Evolutionary conservation across 2,888 invertebrate genomes (phyloP).

Genomic region (Agrilus cyanescens): DNA sequence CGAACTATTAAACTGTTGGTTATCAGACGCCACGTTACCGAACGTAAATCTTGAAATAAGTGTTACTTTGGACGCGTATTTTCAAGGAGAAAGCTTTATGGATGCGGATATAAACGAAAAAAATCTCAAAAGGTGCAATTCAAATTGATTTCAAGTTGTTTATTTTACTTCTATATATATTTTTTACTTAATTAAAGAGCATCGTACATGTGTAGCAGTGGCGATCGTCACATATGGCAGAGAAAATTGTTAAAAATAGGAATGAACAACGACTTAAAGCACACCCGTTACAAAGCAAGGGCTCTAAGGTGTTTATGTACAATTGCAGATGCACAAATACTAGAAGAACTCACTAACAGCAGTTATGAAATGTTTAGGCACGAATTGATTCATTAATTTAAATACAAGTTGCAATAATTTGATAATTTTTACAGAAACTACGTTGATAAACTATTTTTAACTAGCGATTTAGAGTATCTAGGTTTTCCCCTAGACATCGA

Average conservation of each 20-base stretch:
- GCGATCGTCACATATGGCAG: conserved; percentile 15
- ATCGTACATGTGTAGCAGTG: conserved; percentile 18
- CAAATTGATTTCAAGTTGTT: neutral
- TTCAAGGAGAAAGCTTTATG: too few relatives aligned
- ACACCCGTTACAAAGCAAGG: conserved; percentile 19
- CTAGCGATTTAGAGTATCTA: conserved; percentile 24
- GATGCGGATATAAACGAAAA: too few relatives aligned
- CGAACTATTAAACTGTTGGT: conserved; percentile 33
- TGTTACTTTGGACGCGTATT: neutral
- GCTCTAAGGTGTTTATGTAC: conserved; percentile 26
- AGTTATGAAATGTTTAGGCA: conserved; percentile 22
- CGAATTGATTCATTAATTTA: conserved; percentile 5
- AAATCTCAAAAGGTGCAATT: too few relatives aligned
- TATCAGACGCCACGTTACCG: conserved; percentile 17
- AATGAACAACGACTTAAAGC: conserved; percentile 10
- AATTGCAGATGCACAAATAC: conserved; percentile 21
- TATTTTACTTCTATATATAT: neutral
- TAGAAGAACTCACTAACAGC: conserved; percentile 17
- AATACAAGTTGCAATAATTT: neutral
- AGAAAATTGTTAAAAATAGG: conserved; percentile 11
- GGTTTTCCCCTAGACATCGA: conserved; percentile 22
- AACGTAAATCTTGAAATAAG: conserved; percentile 9
- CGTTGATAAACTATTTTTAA: conserved; percentile 23
- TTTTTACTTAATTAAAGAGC: conserved; percentile 13
- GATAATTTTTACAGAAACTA: conserved; percentile 20